Base-by-base conservation (phyloP, 2,888 invertebrate genomes). In the Beris morrisii region DNA sequence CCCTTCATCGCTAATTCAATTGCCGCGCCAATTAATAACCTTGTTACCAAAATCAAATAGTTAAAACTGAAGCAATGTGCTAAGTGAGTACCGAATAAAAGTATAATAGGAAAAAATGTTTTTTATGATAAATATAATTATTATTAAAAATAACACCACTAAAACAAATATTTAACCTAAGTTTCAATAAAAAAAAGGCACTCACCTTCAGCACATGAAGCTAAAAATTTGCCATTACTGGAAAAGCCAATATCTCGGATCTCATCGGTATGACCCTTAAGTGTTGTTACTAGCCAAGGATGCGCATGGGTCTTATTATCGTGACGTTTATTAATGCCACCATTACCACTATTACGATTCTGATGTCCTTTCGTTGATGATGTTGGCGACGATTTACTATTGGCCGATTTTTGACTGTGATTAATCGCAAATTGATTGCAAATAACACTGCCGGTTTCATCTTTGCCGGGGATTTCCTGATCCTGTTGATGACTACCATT, bases 141-240 rank as follows among this genome's bases (percentile, higher is more conserved):
- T 52, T 52, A 22, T 22, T 11, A 22, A 13, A 13, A 50, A 50
- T 52, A 22, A 28, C 5, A 52, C 13, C 22, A 22, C 12, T 15
- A 4, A 38, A 38, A 38, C 38, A 38, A 38, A 7, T 38, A 38
- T 38, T 22, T 38, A 38, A 7, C 9, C 38, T 38, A 38, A 38
- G 9, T 38, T 38, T 38, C 9, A 7, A 38, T 38, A 38, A 38
- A 46, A 46, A 46, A 46, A 44, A 31, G 6, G 28, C 45, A 83
- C 86, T 84, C 85, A 94, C 94, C 95, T 84, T 91, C 90, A 73
- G 90, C 89, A 76, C 91, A 89, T 68, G 92, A 89, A 69, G 91
- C 91, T 76, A 95, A 84, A 77, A 88, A 92, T 82, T 93, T 95
- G 72, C 91, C 92, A 81, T 93, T 93, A 68, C 88, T 85, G 72